These are phyloP conservation scores for Caradrina kadenii DNA, from an alignment of 2,888 invertebrate genomes.

Conservation along the genomic window DNA sequence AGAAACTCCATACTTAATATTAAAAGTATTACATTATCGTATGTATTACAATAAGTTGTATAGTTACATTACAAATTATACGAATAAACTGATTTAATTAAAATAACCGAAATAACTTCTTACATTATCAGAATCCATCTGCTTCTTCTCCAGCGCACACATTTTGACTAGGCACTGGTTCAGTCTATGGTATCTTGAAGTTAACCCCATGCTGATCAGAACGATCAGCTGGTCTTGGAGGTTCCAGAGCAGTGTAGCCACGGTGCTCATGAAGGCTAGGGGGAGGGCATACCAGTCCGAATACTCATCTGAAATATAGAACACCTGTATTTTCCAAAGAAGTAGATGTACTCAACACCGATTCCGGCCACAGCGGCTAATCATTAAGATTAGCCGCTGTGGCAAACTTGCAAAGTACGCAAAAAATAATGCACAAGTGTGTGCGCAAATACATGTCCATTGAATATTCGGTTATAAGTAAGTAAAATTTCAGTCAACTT, in stretches of 20 bases:
- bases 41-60: no score
- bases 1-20: no score
- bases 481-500: no score
- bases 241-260: constrained; percentile 93
- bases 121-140: constrained; percentile 62
- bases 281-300: constrained; percentile 73
- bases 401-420: no score
- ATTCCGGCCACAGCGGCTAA: no score
- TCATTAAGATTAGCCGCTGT: no score
- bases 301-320: constrained; percentile 74
- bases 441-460: no score
- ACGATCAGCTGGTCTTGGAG: constrained; percentile 93
- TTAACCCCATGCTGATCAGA: constrained; percentile 92
- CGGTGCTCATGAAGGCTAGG: constrained; percentile 84
- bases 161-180: constrained; percentile 81
- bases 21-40: no score
- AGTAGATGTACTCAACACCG: no score
- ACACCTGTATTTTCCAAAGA: not conserved
- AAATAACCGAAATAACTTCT: constrained; percentile 16
- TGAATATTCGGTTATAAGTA: no score
- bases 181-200: constrained; percentile 92
- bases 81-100: no score
- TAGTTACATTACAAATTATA: not conserved
- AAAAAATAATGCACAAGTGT: no score
- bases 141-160: constrained; percentile 64